Base-by-base conservation (phyloP, 1,140 invertebrate genomes). In the Ptiloglossa arizonensis region DNA sequence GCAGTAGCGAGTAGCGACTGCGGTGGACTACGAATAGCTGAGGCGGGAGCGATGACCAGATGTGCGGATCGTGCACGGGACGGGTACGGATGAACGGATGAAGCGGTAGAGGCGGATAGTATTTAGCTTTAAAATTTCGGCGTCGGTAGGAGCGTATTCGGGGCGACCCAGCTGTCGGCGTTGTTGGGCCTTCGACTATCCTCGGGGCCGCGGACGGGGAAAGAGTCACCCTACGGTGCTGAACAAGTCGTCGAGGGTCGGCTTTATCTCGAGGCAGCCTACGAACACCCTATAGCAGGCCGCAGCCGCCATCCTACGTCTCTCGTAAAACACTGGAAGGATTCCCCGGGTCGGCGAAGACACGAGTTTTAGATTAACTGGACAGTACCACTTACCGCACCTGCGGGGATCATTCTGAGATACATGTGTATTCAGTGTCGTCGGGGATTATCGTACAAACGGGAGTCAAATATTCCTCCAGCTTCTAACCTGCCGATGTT, bases 41-140 rank as follows among this genome's bases (percentile, higher is more conserved):
- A 87, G 80, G 73, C 74, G 83, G 80, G 86, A 85, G 86, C 86
- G 86, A 85, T 87, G 86, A 87, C 86, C 86, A 87, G 86, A 87
- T 87, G 86, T 84, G 86, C 86, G 80, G 83, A 87, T 87, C 75
- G 77, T 63, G 54, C 52, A 41, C 17, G 66, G 75, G 80, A 66
- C 68, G 73, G 44, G 72, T 69, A 79, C 22, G 81, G 62, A 82
- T 68, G 64, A 75, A 69, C 77, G 70, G 56, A 76, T 79, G 60
- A 76, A 80, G 77, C 69, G 67, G 62, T 71, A 48, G 32, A 76
- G 56, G 62, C 57, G 52, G 63, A 76, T 75, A 80, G 76, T 87
- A 78, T 86, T 87, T 81, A 69, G 75, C 56, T 80, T 79, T 67
- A 71, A 77, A 77, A 77, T 77, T 66, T 64, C 54, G 54, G 50